A percentile compares a stretch with the other conserved stretches of the same genome.
These are phyloP conservation scores for Loris lydekkerianus DNA, from an alignment of 2,797 vertebrate species.

Conservation along the genomic window DNA sequence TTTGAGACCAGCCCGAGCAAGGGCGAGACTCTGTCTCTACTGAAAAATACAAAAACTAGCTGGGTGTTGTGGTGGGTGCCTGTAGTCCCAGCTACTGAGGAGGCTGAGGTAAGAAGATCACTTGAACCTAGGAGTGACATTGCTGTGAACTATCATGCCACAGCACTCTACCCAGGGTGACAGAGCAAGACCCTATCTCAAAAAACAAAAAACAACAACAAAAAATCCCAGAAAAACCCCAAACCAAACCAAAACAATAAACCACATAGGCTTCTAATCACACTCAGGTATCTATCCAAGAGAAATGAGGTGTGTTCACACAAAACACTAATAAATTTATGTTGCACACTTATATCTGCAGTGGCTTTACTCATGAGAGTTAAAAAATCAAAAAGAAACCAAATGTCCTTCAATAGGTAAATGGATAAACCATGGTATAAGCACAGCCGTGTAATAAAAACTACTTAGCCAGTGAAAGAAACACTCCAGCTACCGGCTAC, in stretches of 20 bases:
- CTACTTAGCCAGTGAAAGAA: background rate
- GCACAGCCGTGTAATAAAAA: fast-evolving
- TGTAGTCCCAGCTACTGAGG: no score
- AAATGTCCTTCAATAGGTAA: background rate
- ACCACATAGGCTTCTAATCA: background rate
- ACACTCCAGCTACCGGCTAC: fast-evolving
- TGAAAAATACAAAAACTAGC: no score
- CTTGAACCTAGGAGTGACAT: no score
- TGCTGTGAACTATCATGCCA: no score
- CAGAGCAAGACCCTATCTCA: no score
- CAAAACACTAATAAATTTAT: background rate
- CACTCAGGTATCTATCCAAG: background rate
- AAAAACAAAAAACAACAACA: no score
- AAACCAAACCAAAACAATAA: background rate
- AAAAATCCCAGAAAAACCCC: no score
- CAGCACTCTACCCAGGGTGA: no score
- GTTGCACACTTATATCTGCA: background rate
- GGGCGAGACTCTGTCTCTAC: no score
- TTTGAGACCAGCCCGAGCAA: no score
- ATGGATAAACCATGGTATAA: fast-evolving
- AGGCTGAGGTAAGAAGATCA: no score
- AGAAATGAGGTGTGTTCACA: background rate
- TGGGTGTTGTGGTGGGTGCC: no score
- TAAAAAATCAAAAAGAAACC: background rate
- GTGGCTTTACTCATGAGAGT: background rate